Conservation (phyloP, 2,888 invertebrate species). For the Parnassius apollo region DNA sequence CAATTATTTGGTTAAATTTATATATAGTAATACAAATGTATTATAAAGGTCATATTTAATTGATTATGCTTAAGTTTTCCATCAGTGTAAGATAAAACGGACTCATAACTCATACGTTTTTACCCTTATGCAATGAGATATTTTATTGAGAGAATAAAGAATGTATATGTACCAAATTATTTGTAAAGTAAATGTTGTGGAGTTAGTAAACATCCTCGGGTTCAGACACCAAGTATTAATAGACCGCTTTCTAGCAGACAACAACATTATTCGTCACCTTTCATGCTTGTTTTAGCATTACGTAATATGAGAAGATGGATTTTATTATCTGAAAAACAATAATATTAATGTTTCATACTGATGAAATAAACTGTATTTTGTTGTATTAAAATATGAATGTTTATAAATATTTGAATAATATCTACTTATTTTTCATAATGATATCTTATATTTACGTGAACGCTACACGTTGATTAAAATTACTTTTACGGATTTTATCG, state of each 20-base stretch:
- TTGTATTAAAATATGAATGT: no score
- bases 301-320: conserved; percentile 45
- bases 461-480: no score
- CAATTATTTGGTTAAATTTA: no score
- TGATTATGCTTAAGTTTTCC: no score
- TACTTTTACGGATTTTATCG: no score
- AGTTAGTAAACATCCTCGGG: neutral
- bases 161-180: no score
- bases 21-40: no score
- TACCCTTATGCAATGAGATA: neutral
- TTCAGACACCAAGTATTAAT: neutral
- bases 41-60: no score
- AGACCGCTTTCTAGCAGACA: neutral
- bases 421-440: neutral
- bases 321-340: conserved; percentile 45
- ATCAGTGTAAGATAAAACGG: neutral
- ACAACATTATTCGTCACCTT: conserved; percentile 13
- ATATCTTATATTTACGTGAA: no score
- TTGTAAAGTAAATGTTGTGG: neutral
- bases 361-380: no score
- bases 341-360: neutral
- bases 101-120: neutral
- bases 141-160: neutral
- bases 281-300: conserved; percentile 41
- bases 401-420: conserved; percentile 4